A percentile compares a stretch with the other conserved stretches of the same genome.
Evolutionary conservation across 1,140 invertebrate genomes (phyloP).

Genomic region (Octopus sinensis): DNA sequence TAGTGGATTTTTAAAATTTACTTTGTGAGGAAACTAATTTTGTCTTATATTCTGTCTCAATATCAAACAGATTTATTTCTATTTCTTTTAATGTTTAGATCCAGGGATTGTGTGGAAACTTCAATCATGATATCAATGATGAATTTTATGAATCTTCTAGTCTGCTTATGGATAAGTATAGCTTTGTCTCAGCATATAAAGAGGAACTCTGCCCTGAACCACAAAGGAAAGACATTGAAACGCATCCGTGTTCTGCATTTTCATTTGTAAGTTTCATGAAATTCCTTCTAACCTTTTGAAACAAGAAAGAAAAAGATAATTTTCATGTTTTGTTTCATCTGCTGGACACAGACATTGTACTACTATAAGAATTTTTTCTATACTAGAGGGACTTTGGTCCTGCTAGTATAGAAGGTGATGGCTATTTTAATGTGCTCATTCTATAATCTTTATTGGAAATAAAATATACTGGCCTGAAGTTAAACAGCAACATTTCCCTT

Average conservation of each 20-base stretch:
- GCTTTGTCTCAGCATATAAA: slow-evolving; percentile 6
- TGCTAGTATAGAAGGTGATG: too few relatives aligned
- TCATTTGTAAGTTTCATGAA: neutral
- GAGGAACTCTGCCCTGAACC: slow-evolving; percentile 2
- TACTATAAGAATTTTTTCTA: neutral
- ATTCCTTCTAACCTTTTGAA: neutral
- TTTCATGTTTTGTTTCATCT: neutral
- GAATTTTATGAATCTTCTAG: neutral
- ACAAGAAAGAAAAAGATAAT: neutral
- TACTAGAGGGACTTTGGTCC: too few relatives aligned
- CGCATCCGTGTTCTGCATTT: neutral
- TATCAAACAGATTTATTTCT: neutral
- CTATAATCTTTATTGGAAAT: too few relatives aligned
- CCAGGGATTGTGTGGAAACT: slow-evolving; percentile 8
- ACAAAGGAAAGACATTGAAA: neutral
- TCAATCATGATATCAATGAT: neutral
- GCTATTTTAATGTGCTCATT: too few relatives aligned
- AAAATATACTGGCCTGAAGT: too few relatives aligned
- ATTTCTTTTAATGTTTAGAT: neutral
- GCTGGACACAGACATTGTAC: neutral
- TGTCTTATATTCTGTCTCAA: too few relatives aligned
- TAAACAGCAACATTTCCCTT: too few relatives aligned
- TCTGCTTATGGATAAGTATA: neutral
- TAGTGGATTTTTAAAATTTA: too few relatives aligned
- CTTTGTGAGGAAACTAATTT: too few relatives aligned